Base-by-base conservation (phyloP, 1,140 invertebrate genomes). In the Thaumatotibia leucotreta region DNA sequence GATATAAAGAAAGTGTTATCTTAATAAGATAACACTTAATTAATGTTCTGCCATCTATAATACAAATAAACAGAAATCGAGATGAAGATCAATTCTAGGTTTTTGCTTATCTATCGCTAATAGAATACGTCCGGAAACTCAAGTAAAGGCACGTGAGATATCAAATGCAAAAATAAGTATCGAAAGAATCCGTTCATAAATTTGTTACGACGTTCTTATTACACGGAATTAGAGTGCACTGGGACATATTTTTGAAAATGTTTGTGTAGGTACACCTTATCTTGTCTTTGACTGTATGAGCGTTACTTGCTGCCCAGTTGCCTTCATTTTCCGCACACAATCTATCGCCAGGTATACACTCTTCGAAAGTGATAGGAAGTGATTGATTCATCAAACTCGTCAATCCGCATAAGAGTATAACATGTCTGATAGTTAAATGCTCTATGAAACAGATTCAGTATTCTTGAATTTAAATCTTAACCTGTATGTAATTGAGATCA, bases 311-410 rank as follows among this genome's bases (percentile, higher is more conserved):
- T n/a, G n/a, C n/a, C n/a, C n/a, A n/a, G n/a, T n/a, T n/a, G n/a
- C n/a, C n/a, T n/a, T n/a, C n/a, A n/a, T n/a, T n/a, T n/a, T n/a
- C n/a, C n/a, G n/a, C n/a, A n/a, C n/a, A n/a, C n/a, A n/a, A n/a
- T n/a, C n/a, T n/a, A n/a, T n/a, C n/a, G n/a, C n/a, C n/a, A n/a
- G n/a, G 23, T 24, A 29, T 27, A 20, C 24, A n/a, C n/a, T 27
- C 39, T n/a, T 49, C 27, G 52, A 58, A 58, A 58, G 52, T 58
- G 52, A 4, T 14, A n/a, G n/a, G 24, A 58, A 58, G 52, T 31
- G 52, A 58, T 58, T 58, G 52, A 58, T 58, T 58, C 24, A 10
- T 58, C n/a, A 58, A 24, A 58, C 24, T 27, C 4, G 52, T 58
- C 27, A 31, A 31, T 58, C 24, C 1, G 52, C 29, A 11, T 17